These are phyloP conservation scores for Drosophila chauvacae DNA, from an alignment of 1,140 invertebrate species.

Conservation along the genomic window DNA sequence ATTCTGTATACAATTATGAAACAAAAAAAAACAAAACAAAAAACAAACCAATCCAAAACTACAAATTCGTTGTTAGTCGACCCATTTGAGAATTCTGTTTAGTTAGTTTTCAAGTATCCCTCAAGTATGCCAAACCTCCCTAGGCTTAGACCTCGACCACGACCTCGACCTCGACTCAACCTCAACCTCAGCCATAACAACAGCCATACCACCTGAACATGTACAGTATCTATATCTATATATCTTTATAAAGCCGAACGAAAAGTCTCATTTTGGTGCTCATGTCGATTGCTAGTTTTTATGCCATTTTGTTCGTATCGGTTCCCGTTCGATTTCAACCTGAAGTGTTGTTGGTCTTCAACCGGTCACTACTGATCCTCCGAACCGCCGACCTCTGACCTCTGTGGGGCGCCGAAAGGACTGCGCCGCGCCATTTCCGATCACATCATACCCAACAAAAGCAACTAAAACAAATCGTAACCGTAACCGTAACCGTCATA, in stretches of 20 bases:
- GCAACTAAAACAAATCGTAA: slow-evolving; percentile 46
- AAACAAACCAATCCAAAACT: slow-evolving; percentile 18
- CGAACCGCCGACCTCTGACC: slow-evolving; percentile 15
- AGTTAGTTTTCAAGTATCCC: slow-evolving; percentile 64
- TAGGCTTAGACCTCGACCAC: slow-evolving; percentile 13
- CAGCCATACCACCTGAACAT: slow-evolving; percentile 42
- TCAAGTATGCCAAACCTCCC: slow-evolving; percentile 25
- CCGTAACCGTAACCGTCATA: slow-evolving; percentile 43
- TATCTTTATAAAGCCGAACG: slow-evolving; percentile 19
- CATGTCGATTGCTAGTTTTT: slow-evolving; percentile 46
- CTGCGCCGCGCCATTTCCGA: slow-evolving; percentile 40
- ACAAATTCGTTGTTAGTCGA: slow-evolving; percentile 52
- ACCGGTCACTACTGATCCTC: slow-evolving; percentile 32
- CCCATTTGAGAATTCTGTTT: slow-evolving; percentile 61
- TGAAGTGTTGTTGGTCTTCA: slow-evolving; percentile 73
- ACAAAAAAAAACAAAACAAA: background rate
- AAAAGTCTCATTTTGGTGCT: slow-evolving; percentile 39
- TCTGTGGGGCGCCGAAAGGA: slow-evolving; percentile 28
- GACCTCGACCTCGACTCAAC: slow-evolving; percentile 8
- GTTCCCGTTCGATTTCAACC: slow-evolving; percentile 77
- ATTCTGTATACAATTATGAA: slow-evolving; percentile 37
- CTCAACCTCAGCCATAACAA: slow-evolving; percentile 26
- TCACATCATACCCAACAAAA: slow-evolving; percentile 48
- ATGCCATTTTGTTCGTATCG: slow-evolving; percentile 53
- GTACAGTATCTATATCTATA: slow-evolving; percentile 11